Evolutionary conservation across 2,113 vertebrate genomes (phyloP).

Genomic region (Oceanites oceanicus): DNA sequence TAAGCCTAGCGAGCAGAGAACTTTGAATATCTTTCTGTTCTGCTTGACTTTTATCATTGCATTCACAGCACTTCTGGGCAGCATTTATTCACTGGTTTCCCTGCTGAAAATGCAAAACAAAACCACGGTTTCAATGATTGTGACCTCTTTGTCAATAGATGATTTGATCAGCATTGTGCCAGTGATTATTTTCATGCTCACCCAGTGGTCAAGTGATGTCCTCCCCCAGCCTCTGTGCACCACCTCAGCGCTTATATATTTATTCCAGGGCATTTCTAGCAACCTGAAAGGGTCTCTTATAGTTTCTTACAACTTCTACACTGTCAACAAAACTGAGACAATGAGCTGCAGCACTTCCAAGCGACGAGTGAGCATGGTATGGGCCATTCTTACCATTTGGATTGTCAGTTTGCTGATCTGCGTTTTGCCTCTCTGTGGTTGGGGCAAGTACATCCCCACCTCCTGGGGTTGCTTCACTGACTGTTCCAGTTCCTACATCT

Average conservation of each 20-base stretch:
- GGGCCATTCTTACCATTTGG: conserved; percentile 83
- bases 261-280: conserved; percentile 91
- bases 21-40: conserved; percentile 79
- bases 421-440: conserved; percentile 86
- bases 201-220: conserved; percentile 79
- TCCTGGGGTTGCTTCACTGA: conserved; percentile 87
- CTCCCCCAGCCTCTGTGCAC: conserved; percentile 80
- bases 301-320: conserved; percentile 89
- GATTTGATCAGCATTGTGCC: conserved; percentile 88
- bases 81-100: conserved; percentile 84
- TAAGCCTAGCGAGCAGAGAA: conserved; percentile 61
- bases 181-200: conserved; percentile 83
- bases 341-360: conserved; percentile 61
- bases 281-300: conserved; percentile 90
- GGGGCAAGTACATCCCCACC: conserved; percentile 85
- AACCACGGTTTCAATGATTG: conserved; percentile 83
- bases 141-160: conserved; percentile 89
- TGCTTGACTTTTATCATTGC: conserved; percentile 81
- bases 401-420: conserved; percentile 83
- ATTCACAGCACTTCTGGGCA: conserved; percentile 78
- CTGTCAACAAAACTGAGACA: conserved; percentile 62
- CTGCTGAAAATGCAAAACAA: conserved; percentile 81
- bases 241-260: conserved; percentile 85
- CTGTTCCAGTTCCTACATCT: conserved; percentile 77
- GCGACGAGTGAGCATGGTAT: conserved; percentile 61